Evolutionary conservation across 2,888 invertebrate genomes (phyloP).

Genomic region (Anodontia alba): DNA sequence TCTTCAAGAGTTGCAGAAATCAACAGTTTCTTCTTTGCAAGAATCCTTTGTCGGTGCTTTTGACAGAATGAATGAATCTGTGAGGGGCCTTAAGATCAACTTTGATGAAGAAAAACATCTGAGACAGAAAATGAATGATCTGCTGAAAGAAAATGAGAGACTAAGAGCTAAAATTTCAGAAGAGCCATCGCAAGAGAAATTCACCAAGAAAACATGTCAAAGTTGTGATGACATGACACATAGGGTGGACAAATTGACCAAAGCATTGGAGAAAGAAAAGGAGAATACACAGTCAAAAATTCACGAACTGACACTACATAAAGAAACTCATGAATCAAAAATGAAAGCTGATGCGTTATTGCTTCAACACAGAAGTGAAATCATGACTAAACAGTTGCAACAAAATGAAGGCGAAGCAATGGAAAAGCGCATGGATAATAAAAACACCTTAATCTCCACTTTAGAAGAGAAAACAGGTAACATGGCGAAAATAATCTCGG

Average conservation of each 20-base stretch:
- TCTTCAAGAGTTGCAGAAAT: not conserved
- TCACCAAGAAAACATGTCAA: not conserved
- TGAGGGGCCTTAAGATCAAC: not conserved
- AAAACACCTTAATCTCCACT: not conserved
- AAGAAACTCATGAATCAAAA: not conserved
- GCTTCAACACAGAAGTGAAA: not conserved
- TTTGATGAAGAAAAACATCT: not conserved
- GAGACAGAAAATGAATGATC: not conserved
- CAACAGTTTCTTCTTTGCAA: not conserved
- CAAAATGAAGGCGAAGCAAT: not conserved
- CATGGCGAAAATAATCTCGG: not conserved
- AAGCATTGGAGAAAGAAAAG: constrained; percentile 1
- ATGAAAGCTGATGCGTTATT: not conserved
- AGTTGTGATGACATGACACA: not conserved
- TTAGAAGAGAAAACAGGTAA: not conserved
- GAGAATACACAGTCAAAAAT: not conserved
- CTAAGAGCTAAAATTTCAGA: not conserved
- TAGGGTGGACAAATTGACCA: not conserved
- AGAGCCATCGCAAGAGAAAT: not conserved
- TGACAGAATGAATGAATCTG: constrained; percentile 6
- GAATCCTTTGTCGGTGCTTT: constrained; percentile 5
- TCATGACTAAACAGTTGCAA: not conserved
- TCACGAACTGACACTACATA: not conserved
- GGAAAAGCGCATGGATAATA: not conserved
- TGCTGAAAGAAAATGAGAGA: not conserved